A percentile compares a stretch with the other conserved stretches of the same genome.
phyloP scores from a whole-genome alignment of 1,140 invertebrate genomes.

The Sesamia nonagrioides region DNA sequence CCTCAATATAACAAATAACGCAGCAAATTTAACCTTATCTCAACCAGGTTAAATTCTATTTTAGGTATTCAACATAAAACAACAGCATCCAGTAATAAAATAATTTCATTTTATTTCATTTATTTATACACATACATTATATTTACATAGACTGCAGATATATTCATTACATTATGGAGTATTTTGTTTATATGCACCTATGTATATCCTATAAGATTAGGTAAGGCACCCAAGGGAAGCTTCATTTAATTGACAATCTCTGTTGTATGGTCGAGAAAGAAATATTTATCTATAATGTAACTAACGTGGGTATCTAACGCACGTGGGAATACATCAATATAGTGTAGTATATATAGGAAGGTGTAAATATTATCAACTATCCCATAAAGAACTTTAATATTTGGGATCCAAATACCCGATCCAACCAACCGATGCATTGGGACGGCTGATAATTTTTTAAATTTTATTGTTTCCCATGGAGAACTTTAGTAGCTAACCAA shows the following conservation, averaged over 20 bases:
- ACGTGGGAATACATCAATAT: background rate
- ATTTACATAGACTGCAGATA: constrained; percentile 80
- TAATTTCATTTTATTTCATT: constrained; percentile 83
- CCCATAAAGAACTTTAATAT: too few relatives aligned
- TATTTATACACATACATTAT: constrained; percentile 79
- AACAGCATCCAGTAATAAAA: constrained; percentile 77
- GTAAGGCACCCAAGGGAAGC: constrained; percentile 53
- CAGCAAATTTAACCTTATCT: too few relatives aligned
- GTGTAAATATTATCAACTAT: too few relatives aligned
- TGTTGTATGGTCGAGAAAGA: constrained; percentile 53
- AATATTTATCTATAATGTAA: background rate
- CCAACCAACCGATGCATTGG: too few relatives aligned
- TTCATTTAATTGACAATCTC: constrained; percentile 49
- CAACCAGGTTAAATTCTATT: too few relatives aligned
- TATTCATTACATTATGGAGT: constrained; percentile 78
- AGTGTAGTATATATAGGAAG: background rate
- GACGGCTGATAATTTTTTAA: too few relatives aligned
- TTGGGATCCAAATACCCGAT: too few relatives aligned
- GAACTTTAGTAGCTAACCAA: too few relatives aligned
- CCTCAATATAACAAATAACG: too few relatives aligned
- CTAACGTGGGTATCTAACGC: constrained; percentile 12
- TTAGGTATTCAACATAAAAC: constrained; percentile 55
- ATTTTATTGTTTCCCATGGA: too few relatives aligned
- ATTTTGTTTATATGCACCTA: constrained; percentile 79
- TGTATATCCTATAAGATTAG: constrained; percentile 37